Conservation (phyloP, 2,113 vertebrate species). For the Psephotus haematonotus region DNA sequence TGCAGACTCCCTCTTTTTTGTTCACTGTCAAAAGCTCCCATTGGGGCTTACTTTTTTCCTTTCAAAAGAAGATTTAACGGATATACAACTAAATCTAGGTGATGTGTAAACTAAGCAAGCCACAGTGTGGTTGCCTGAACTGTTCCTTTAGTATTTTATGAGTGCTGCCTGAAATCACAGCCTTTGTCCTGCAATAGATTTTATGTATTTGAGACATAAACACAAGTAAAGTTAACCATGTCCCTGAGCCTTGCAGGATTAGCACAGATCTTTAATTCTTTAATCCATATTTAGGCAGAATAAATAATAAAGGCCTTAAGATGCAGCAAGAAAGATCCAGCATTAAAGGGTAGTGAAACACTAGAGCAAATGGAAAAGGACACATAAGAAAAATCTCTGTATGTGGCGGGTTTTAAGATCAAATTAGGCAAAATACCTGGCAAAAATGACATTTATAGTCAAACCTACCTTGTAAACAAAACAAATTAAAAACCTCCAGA, state of each 20-base stretch:
- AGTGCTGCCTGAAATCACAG: background rate
- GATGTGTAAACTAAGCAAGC: background rate
- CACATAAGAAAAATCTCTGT: background rate
- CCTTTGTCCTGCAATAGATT: background rate
- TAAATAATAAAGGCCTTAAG: background rate
- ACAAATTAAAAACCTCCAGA: background rate
- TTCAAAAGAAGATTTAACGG: background rate
- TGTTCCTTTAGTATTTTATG: background rate
- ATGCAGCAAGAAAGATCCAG: background rate
- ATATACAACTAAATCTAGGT: background rate
- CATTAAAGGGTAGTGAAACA: background rate
- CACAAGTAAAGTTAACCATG: rapidly evolving
- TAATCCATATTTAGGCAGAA: background rate
- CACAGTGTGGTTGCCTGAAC: background rate
- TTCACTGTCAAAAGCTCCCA: background rate
- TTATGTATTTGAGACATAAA: background rate
- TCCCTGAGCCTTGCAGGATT: background rate
- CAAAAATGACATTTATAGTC: background rate
- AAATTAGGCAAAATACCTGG: background rate
- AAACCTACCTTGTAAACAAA: background rate
- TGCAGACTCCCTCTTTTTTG: background rate
- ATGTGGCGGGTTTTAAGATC: background rate
- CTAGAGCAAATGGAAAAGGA: background rate
- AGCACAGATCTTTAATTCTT: background rate
- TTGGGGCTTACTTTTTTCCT: background rate